Evolutionary conservation across 2,888 invertebrate genomes (phyloP).

Genomic region (Tachina grossa): DNA sequence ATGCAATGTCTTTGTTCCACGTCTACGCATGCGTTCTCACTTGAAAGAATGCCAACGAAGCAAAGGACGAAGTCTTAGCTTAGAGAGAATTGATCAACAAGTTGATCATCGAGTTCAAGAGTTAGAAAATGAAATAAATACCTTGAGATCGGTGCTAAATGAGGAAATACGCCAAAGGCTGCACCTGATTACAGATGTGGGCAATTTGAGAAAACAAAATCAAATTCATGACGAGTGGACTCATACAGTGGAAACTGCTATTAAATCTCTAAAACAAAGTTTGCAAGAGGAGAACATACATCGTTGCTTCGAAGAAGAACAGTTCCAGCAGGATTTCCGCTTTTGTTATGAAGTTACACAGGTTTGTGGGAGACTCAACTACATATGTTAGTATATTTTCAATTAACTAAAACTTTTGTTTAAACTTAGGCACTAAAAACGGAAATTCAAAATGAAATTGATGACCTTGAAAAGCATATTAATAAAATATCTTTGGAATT

Average conservation of each 20-base stretch:
- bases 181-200: conserved; percentile 82
- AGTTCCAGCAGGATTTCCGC: conserved; percentile 85
- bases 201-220: conserved; percentile 81
- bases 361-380: conserved; percentile 56
- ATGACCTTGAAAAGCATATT: conserved; percentile 77
- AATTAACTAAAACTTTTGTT: background rate
- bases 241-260: conserved; percentile 77
- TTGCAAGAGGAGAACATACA: conserved; percentile 84
- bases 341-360: conserved; percentile 84
- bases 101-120: conserved; percentile 76
- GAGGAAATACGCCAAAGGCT: conserved; percentile 82
- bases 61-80: conserved; percentile 70
- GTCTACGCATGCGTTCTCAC: conserved; percentile 86
- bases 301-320: conserved; percentile 84
- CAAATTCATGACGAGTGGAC: conserved; percentile 82
- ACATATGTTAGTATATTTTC: too few species aligned
- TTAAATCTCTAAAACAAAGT: conserved; percentile 83
- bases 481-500: conserved; percentile 78
- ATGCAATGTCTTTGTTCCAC: conserved; percentile 88
- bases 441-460: conserved; percentile 77
- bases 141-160: conserved; percentile 80
- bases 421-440: conserved; percentile 75
- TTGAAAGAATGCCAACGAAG: conserved; percentile 82
- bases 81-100: conserved; percentile 76
- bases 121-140: conserved; percentile 79